Evolutionary conservation across 30 jellyfish, hydroid and myxozoan species (phyloP), one percentile per base, ranked within the genome.

Genomic region (Hydractinia symbiolongicarpus): DNA sequence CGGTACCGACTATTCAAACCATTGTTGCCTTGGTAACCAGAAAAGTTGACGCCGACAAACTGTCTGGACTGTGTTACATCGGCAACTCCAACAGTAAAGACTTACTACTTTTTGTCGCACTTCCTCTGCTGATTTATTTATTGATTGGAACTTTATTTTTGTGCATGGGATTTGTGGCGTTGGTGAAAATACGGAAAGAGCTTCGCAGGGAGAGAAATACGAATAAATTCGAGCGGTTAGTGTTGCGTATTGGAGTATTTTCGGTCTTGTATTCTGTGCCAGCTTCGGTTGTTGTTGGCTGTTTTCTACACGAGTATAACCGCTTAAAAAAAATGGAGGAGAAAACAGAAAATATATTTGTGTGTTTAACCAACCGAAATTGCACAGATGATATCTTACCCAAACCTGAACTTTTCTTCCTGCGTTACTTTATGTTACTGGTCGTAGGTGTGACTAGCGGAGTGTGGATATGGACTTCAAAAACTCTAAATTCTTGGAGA

Each of bases 391-490:
- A 53, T 72, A 71, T 61, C 66, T 66, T 71, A 4, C 89, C 89
- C n/a, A 55, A 84, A 57, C 56, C 86, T 15, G 95, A 90, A 7
- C 81, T 90, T 14, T 54, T 85, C 20, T 90, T 76, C 83, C 64
- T 90, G 89, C 88, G 87, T 86, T 81, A 90, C 74, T 90, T 90
- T 87, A 90, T 90, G 97, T 69, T 90, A 64, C 78, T 90, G 11
- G 97, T 86, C 7, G 97, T 90, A 57, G 97, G 97, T 50, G 95
- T 90, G 73, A 90, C 97, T 55, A 84, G 95, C 17, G 97, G 97
- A 61, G 93, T 89, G 53, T 90, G 97, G 97, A 90, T 90, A 55
- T 90, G 97, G 97, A 84, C 97, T 40, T 85, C 97, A 14, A 90
- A 90, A 57, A 90, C 97, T 52, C 67, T 90, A 66, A 82, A 73